Conservation (phyloP, 1,140 invertebrate species). For the Anastatus disparis region DNA sequence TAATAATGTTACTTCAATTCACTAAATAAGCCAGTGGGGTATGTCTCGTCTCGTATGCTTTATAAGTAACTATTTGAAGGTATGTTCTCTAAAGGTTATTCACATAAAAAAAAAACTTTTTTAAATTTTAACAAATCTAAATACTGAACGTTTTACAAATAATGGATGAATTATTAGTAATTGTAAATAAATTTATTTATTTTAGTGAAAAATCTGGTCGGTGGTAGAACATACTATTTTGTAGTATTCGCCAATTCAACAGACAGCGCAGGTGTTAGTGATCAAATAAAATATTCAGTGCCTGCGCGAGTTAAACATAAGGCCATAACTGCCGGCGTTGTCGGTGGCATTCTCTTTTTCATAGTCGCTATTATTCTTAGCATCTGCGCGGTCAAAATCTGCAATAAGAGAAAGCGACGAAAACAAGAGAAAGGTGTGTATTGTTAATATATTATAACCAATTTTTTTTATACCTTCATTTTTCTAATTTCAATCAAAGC, state of each 20-base stretch:
- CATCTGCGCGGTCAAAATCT: conserved; percentile 95
- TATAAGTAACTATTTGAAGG: too few species aligned
- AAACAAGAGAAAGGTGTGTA: conserved; percentile 96
- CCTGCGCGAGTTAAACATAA: conserved; percentile 90
- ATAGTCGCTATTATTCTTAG: conserved; percentile 95
- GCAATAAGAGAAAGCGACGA: conserved; percentile 94
- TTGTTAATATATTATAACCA: too few species aligned
- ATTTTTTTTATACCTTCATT: too few species aligned
- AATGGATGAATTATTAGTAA: too few species aligned
- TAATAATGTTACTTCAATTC: too few species aligned
- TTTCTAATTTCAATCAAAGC: too few species aligned
- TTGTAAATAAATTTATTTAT: conserved; percentile 72
- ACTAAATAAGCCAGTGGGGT: too few species aligned
- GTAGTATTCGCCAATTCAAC: conserved; percentile 87
- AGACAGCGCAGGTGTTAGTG: conserved; percentile 76
- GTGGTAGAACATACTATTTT: conserved; percentile 90
- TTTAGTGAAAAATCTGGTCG: conserved; percentile 88
- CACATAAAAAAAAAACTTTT: too few species aligned
- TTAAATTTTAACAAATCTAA: too few species aligned
- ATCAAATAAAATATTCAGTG: conserved; percentile 87
- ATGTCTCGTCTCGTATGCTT: too few species aligned
- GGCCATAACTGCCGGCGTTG: conserved; percentile 92
- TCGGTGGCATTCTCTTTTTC: conserved; percentile 95
- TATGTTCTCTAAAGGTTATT: too few species aligned
- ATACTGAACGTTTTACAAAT: too few species aligned